Conservation (phyloP, 1,140 invertebrate genomes). For the Melipona quadrifasciata region DNA sequence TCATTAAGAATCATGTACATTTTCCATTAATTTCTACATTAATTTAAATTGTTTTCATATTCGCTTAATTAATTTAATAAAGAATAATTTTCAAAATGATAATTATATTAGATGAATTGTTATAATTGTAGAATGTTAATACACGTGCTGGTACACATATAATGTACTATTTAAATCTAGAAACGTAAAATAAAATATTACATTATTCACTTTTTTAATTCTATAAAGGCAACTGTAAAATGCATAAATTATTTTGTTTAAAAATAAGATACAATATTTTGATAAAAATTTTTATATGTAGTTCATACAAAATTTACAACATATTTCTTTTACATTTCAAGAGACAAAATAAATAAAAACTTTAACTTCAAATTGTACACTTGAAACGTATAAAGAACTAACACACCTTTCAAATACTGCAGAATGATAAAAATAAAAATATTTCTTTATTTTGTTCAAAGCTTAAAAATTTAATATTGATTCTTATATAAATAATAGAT, state of each 20-base stretch:
- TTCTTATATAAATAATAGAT: neutral
- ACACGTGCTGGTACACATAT: neutral
- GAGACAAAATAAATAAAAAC: constrained; percentile 1
- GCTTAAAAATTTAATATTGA: neutral
- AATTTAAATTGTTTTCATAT: neutral
- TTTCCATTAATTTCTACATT: neutral
- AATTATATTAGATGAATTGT: neutral
- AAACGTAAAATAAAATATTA: constrained; percentile 1
- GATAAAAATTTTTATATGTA: neutral
- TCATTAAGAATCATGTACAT: neutral
- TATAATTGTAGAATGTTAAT: constrained; percentile 3
- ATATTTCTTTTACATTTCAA: neutral
- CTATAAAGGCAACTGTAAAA: neutral
- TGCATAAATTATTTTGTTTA: neutral
- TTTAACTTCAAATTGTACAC: neutral
- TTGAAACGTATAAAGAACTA: neutral
- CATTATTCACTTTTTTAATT: neutral
- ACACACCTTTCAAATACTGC: neutral
- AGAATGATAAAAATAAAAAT: neutral
- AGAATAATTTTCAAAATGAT: neutral
- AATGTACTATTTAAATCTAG: neutral
- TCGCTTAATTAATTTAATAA: neutral
- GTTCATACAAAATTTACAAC: constrained; percentile 1
- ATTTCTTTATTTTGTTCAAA: neutral
- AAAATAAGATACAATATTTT: neutral